These are phyloP conservation scores for Gephyroberyx darwinii DNA, from an alignment of 2,797 vertebrate species.

Conservation along the genomic window DNA sequence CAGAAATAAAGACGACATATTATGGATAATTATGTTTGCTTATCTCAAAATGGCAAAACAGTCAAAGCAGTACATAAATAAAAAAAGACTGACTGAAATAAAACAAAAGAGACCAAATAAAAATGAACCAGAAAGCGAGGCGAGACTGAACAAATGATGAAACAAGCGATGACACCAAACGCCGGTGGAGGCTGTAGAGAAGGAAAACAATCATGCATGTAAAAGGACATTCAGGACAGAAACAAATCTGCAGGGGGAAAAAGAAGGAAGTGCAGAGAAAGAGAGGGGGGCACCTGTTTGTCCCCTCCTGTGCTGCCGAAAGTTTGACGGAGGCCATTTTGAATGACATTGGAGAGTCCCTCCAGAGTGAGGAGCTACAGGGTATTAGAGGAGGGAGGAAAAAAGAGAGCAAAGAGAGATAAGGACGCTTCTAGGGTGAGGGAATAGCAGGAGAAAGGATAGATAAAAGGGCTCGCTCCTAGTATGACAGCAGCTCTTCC, in stretches of 20 bases:
- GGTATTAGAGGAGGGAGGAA: slow-evolving; percentile 75
- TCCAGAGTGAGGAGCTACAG: slow-evolving; percentile 98
- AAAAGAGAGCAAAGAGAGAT: slow-evolving; percentile 48
- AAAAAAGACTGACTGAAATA: background rate
- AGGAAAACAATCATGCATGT: slow-evolving; percentile 35
- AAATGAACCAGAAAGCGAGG: background rate
- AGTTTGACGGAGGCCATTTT: slow-evolving; percentile 96
- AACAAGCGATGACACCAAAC: slow-evolving; percentile 10
- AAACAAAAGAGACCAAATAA: background rate
- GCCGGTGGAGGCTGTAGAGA: slow-evolving; percentile 23
- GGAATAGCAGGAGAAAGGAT: slow-evolving; percentile 14
- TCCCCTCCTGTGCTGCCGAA: slow-evolving; percentile 95
- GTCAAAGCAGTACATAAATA: slow-evolving; percentile 10
- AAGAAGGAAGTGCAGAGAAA: slow-evolving; percentile 72
- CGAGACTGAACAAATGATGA: background rate
- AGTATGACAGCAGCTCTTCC: slow-evolving; percentile 15
- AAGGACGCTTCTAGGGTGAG: slow-evolving; percentile 33
- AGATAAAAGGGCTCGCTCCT: background rate
- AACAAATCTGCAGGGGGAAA: slow-evolving; percentile 36
- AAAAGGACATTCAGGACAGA: background rate
- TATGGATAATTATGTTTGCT: background rate
- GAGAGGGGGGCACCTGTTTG: slow-evolving; percentile 92
- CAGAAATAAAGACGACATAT: background rate
- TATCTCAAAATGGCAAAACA: background rate
- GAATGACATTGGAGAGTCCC: slow-evolving; percentile 97